Evolutionary conservation across 2,797 vertebrate genomes (phyloP).

Genomic region (Sebastes trivittatus): DNA sequence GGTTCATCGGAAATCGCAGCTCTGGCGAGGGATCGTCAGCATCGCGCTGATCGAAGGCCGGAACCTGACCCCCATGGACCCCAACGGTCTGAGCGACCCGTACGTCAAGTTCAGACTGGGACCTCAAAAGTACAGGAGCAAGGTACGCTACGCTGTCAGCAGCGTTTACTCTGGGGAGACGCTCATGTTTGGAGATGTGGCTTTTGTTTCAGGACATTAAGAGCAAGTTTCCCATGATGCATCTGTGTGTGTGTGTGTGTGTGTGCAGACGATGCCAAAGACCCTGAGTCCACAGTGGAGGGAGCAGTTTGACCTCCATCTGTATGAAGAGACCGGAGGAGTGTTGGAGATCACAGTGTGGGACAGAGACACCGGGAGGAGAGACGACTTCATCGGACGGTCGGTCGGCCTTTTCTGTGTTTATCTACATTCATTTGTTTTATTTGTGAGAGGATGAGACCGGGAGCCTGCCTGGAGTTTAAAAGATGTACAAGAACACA

Average conservation of each 20-base stretch:
- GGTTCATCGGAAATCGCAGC: constrained; percentile 86
- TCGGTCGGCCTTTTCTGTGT: constrained; percentile 48
- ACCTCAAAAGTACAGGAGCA: constrained; percentile 91
- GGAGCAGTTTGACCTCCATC: constrained; percentile 94
- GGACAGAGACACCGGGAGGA: constrained; percentile 92
- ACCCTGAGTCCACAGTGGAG: constrained; percentile 95
- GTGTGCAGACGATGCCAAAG: constrained; percentile 88
- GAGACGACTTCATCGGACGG: constrained; percentile 96
- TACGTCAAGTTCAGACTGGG: constrained; percentile 92
- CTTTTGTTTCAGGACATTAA: not conserved
- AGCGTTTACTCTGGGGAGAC: not conserved
- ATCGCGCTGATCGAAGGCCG: constrained; percentile 89
- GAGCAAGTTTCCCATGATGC: not conserved
- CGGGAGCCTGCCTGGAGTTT: not conserved
- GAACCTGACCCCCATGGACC: constrained; percentile 89
- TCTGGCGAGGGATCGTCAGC: constrained; percentile 92
- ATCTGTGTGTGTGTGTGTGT: not conserved
- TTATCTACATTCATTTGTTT: not conserved
- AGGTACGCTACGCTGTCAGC: constrained; percentile 75
- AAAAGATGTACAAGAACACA: not conserved
- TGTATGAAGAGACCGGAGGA: constrained; percentile 90
- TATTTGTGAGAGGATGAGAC: not conserved
- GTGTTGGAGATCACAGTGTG: constrained; percentile 92
- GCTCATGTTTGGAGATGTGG: not conserved
- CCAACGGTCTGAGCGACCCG: constrained; percentile 90